Conservation (phyloP, 2,888 invertebrate species). For the Yponomeuta cagnagella region DNA sequence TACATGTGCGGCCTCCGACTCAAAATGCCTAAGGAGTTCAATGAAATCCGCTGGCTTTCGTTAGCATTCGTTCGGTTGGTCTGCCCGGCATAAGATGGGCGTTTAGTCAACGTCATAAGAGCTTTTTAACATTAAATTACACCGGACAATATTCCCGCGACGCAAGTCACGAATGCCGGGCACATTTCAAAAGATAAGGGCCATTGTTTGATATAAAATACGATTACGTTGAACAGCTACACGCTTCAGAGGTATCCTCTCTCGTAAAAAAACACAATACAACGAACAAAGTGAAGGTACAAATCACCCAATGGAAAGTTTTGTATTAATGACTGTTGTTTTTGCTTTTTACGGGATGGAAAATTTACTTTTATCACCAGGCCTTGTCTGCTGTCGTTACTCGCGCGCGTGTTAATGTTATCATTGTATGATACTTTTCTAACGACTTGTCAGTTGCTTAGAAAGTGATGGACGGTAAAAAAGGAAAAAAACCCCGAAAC, state of each 20-base stretch:
- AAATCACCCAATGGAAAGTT: slow-evolving; percentile 66
- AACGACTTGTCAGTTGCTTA: too few species aligned
- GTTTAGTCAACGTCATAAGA: slow-evolving; percentile 37
- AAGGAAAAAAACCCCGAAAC: too few species aligned
- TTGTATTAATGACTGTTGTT: slow-evolving; percentile 54
- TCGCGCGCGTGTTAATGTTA: too few species aligned
- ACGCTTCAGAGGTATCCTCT: slow-evolving; percentile 56
- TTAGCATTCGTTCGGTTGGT: too few species aligned
- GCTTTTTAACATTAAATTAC: slow-evolving; percentile 56
- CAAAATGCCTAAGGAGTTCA: too few species aligned
- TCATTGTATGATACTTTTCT: too few species aligned
- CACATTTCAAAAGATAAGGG: slow-evolving; percentile 66
- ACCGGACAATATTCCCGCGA: slow-evolving; percentile 61
- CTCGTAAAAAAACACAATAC: slow-evolving; percentile 67
- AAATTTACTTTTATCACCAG: slow-evolving; percentile 13
- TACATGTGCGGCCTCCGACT: too few species aligned
- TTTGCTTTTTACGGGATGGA: slow-evolving; percentile 33
- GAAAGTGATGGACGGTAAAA: too few species aligned
- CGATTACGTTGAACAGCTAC: slow-evolving; percentile 60
- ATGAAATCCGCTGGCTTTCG: too few species aligned
- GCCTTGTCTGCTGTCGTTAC: slow-evolving; percentile 7
- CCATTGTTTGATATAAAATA: slow-evolving; percentile 67
- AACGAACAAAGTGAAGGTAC: slow-evolving; percentile 52
- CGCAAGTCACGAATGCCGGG: slow-evolving; percentile 65
- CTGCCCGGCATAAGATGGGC: slow-evolving; percentile 16